Conservation (phyloP, 2,797 vertebrate genomes). For the Orestias chungarensis region DNA sequence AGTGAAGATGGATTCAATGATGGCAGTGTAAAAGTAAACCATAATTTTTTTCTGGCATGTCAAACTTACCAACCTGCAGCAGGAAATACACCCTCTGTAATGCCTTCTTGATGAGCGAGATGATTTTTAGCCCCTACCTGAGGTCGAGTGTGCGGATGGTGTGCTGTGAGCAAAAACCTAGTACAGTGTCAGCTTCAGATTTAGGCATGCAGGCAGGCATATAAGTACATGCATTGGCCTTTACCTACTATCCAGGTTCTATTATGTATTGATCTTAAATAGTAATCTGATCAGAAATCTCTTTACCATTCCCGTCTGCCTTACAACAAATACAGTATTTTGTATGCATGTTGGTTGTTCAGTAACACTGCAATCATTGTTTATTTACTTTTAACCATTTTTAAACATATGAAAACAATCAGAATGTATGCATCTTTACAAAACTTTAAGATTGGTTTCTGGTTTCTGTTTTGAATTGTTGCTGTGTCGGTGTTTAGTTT, state of each 20-base stretch:
- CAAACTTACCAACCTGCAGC: background rate
- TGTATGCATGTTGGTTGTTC: background rate
- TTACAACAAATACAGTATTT: too few relatives aligned
- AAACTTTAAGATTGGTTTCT: background rate
- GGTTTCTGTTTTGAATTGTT: background rate
- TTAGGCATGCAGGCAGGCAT: too few relatives aligned
- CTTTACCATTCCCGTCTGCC: background rate
- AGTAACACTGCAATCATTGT: background rate
- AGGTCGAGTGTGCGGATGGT: background rate
- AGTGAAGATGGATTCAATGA: slow-evolving; percentile 4
- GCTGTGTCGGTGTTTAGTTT: background rate
- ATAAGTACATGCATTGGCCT: too few relatives aligned
- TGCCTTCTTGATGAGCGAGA: background rate
- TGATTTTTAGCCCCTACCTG: background rate
- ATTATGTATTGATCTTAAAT: too few relatives aligned
- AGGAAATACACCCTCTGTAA: background rate
- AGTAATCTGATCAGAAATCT: background rate
- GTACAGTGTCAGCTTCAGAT: too few relatives aligned
- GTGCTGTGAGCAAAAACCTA: background rate
- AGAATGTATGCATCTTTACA: background rate
- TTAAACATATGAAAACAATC: background rate
- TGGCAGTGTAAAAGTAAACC: background rate
- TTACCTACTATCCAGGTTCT: too few relatives aligned
- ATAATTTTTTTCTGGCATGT: slow-evolving; percentile 7
- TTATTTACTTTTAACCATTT: background rate